Evolutionary conservation across 2,113 vertebrate genomes (phyloP).

Genomic region (Parus major): DNA sequence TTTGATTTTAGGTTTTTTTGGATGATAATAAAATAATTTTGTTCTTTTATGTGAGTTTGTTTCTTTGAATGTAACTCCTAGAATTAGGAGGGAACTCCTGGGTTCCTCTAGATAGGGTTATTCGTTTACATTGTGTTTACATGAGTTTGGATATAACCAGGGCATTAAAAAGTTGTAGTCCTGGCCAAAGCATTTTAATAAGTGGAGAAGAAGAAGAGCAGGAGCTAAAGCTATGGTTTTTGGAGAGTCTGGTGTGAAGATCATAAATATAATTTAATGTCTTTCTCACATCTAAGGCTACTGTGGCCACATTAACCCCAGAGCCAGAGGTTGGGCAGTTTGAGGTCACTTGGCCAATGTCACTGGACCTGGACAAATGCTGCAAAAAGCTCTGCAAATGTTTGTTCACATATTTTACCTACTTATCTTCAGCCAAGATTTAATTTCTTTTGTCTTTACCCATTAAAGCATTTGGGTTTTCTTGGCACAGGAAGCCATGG

Average conservation of each 20-base stretch:
- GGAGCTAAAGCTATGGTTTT: not conserved
- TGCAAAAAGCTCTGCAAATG: not conserved
- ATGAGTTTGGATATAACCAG: not conserved
- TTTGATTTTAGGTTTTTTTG: not conserved
- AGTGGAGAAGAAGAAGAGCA: not conserved
- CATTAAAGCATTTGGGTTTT: not conserved
- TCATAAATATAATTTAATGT: not conserved
- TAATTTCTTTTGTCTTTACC: not conserved
- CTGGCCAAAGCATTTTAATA: conserved; percentile 22
- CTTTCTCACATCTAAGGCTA: not conserved
- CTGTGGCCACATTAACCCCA: conserved; percentile 1
- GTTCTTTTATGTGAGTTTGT: not conserved
- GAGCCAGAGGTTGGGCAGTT: not conserved
- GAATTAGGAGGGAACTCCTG: not conserved
- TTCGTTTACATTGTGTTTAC: not conserved
- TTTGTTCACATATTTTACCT: not conserved
- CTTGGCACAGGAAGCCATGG: not conserved
- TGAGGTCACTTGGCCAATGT: not conserved
- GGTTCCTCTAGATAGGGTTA: not conserved
- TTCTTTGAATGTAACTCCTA: not conserved
- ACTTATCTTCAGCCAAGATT: not conserved
- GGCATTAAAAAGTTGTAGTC: not conserved
- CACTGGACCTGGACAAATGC: not conserved
- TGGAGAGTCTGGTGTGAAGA: not conserved
- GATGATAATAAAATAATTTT: not conserved